Conservation (phyloP, 2,888 invertebrate genomes). For the Phengaris alcon region DNA sequence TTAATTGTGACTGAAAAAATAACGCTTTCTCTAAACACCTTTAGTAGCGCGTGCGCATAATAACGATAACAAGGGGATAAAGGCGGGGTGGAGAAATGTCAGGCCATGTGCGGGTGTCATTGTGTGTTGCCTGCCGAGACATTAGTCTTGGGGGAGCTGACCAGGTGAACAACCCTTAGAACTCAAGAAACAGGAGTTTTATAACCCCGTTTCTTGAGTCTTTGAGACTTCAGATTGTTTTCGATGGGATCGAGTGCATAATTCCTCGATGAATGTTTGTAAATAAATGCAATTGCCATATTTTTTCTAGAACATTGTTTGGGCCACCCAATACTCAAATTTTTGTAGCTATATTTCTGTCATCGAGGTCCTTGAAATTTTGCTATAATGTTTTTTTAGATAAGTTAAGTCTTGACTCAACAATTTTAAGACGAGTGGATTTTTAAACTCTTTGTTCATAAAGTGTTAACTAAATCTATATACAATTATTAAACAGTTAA, state of each 20-base stretch:
- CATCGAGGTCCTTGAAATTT: not conserved
- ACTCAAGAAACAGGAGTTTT: constrained; percentile 37
- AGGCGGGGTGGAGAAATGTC: constrained; percentile 56
- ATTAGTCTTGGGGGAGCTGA: constrained; percentile 69
- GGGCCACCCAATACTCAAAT: not conserved
- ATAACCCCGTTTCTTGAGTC: constrained; percentile 36
- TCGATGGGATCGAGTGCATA: not conserved
- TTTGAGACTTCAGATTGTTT: constrained; percentile 29
- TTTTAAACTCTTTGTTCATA: not conserved
- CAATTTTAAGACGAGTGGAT: not conserved
- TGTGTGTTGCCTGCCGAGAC: constrained; percentile 66
- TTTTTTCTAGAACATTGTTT: not conserved
- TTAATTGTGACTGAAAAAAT: constrained; percentile 50
- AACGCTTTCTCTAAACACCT: constrained; percentile 74
- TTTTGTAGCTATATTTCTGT: not conserved
- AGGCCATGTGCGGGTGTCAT: constrained; percentile 71
- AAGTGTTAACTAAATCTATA: no score
- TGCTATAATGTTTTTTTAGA: not conserved
- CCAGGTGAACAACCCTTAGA: constrained; percentile 66
- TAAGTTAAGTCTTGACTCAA: not conserved
- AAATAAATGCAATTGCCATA: not conserved
- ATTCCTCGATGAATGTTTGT: not conserved
- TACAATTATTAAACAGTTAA: no score
- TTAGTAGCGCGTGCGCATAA: constrained; percentile 64
- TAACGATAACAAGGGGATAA: constrained; percentile 63